Evolutionary conservation across 2,888 invertebrate species (phyloP), one percentile per base, ranked within the genome.

Genomic region (Aphidius colemani): DNA sequence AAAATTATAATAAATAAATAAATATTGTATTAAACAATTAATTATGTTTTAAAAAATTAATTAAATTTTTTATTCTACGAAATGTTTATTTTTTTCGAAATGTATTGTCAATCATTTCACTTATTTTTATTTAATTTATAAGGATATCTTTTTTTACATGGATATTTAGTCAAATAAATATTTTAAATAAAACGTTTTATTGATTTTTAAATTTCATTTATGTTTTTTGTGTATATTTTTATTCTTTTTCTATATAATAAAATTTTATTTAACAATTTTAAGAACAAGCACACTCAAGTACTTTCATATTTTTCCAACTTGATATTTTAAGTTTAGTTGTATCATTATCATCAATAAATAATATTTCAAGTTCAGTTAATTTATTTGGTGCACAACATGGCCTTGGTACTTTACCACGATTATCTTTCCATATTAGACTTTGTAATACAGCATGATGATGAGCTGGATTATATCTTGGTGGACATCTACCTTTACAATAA

Each of bases 381-480:
- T 88, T 89, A 48, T 88, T 88, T 0, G 90, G 90, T 0, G 89
- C 88, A 79, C 91, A 91, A 74, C 90, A 91, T 0, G 89, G 88
- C 61, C 87, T 85, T 3, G 87, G 87, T 10, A 82, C 85, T 66
- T 83, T 84, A 59, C 79, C 83, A 64, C 84, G 83, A 71, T 88
- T 85, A 75, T 87, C 85, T 72, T 87, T 86, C 85, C 88, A 88
- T 69, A 91, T 85, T 7, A 90, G 80, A 70, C 88, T 88, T 78
- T 90, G 90, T 58, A 91, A 83, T 18, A 89, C 82, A 1, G 91
- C 90, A 78, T 91, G 90, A 72, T 89, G 89, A 68, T 88, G 88
- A 1, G 90, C 90, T 9, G 88, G 88, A 77, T 90, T 89, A 75
- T 87, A 89, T 7, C 88, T 84, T 0, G 87, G 86, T 1, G 89